Percentiles rank a stretch among this genome's conserved stretches.
These are phyloP conservation scores for Sialis fuliginosa DNA, from an alignment of 2,888 invertebrate species.

Conservation along the genomic window DNA sequence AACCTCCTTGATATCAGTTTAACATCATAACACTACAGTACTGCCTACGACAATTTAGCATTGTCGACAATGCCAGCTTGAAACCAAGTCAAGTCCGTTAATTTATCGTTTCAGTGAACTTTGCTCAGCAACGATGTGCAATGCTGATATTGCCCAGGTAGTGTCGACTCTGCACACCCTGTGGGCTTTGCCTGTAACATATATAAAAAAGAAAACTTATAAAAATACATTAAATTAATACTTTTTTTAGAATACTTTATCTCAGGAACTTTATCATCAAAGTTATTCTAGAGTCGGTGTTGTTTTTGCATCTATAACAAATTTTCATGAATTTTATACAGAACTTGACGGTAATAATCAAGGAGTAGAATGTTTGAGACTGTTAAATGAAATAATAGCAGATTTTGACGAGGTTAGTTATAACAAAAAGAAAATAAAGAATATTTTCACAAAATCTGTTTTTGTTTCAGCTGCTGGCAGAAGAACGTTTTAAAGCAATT, in stretches of 20 bases:
- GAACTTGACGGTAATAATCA: constrained; percentile 85
- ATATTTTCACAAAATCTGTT: background rate
- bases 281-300: constrained; percentile 82
- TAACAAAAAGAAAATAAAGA: background rate
- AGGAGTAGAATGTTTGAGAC: constrained; percentile 72
- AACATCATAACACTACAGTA: no score
- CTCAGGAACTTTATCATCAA: constrained; percentile 82
- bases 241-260: constrained; percentile 33
- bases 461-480: constrained; percentile 49
- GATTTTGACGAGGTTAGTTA: constrained; percentile 73
- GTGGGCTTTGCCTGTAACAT: no score
- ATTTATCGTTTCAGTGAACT: no score
- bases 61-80: no score
- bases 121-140: no score
- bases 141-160: no score
- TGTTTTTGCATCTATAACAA: constrained; percentile 82
- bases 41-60: no score
- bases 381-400: constrained; percentile 82
- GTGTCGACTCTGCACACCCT: no score
- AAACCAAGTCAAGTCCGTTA: no score
- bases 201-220: no score
- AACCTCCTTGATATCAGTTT: no score
- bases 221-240: no score
- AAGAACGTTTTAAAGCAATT: constrained; percentile 69
- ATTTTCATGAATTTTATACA: constrained; percentile 88